Conservation (phyloP, 2,113 vertebrate genomes). For the Phocoena phocoena region DNA sequence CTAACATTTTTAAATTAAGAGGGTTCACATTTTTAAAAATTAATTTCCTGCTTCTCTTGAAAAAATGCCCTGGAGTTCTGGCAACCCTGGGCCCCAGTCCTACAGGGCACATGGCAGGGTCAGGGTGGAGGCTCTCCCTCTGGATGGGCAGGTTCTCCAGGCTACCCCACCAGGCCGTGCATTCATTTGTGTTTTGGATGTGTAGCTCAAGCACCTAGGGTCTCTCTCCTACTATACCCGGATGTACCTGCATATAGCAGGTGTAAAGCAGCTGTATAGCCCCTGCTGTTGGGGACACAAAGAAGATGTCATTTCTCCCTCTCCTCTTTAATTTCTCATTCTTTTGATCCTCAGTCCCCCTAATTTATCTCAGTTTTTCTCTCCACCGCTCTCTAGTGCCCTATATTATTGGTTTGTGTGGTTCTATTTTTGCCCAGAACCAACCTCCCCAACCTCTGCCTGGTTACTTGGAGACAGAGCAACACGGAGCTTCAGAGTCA, state of each 20-base stretch:
- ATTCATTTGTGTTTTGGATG: rapidly evolving
- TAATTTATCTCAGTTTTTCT: not conserved
- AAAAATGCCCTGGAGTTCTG: not conserved
- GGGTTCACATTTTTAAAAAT: slow-evolving; percentile 10
- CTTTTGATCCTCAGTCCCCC: not conserved
- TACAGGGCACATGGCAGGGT: not conserved
- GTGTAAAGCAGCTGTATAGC: no score
- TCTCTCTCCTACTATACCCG: not conserved
- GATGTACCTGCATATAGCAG: not conserved
- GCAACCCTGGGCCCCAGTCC: not conserved
- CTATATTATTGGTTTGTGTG: not conserved
- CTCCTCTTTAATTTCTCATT: not conserved
- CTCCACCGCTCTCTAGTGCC: not conserved
- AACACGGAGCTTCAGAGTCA: rapidly evolving
- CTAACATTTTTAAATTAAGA: slow-evolving; percentile 51
- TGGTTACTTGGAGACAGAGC: not conserved
- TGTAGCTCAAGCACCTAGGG: not conserved
- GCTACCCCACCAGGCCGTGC: not conserved
- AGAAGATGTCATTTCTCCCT: not conserved
- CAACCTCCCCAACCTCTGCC: not conserved
- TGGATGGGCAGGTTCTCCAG: no score
- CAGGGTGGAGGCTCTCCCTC: not conserved
- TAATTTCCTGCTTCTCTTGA: slow-evolving; percentile 51
- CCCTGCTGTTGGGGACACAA: rapidly evolving
- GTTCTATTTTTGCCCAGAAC: not conserved